Conservation (phyloP, 2,888 invertebrate genomes). For the Schizotus pectinicornis region DNA sequence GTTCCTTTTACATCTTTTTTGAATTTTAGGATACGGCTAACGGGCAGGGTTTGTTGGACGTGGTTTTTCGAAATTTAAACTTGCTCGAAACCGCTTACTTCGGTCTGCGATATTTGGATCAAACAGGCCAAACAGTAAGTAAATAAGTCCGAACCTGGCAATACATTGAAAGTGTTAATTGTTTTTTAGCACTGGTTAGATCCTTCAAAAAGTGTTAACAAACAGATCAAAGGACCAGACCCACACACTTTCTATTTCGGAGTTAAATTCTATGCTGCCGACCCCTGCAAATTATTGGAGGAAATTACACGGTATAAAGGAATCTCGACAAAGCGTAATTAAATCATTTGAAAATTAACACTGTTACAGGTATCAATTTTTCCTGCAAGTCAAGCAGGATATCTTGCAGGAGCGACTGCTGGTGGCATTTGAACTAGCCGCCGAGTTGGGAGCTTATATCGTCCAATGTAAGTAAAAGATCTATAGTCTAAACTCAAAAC, state of each 20-base stretch:
- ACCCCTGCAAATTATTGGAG: constrained; percentile 94
- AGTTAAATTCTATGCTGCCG: constrained; percentile 96
- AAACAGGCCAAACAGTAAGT: constrained; percentile 91
- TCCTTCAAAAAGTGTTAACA: constrained; percentile 84
- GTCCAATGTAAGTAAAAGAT: constrained; percentile 84
- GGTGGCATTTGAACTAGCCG: constrained; percentile 87
- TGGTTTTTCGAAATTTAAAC: constrained; percentile 91
- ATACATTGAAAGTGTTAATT: constrained; percentile 14
- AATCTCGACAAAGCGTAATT: neutral
- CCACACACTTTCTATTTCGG: constrained; percentile 92
- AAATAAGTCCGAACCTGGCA: neutral
- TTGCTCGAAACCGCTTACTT: constrained; percentile 96
- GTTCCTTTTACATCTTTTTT: constrained; percentile 34
- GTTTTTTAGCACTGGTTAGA: constrained; percentile 90
- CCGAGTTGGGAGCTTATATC: constrained; percentile 90
- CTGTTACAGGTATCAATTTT: constrained; percentile 89
- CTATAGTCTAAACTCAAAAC: neutral
- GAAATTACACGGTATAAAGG: constrained; percentile 86
- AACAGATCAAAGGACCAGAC: constrained; percentile 77
- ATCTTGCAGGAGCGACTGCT: constrained; percentile 92
- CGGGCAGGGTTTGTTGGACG: constrained; percentile 89
- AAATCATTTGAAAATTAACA: neutral
- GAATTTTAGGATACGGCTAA: constrained; percentile 83
- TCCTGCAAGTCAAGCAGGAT: constrained; percentile 96
- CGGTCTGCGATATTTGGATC: constrained; percentile 90